These are phyloP conservation scores for Bergia sp. DNA, from an alignment of 92 coral and sea anemone species.

Conservation along the genomic window DNA sequence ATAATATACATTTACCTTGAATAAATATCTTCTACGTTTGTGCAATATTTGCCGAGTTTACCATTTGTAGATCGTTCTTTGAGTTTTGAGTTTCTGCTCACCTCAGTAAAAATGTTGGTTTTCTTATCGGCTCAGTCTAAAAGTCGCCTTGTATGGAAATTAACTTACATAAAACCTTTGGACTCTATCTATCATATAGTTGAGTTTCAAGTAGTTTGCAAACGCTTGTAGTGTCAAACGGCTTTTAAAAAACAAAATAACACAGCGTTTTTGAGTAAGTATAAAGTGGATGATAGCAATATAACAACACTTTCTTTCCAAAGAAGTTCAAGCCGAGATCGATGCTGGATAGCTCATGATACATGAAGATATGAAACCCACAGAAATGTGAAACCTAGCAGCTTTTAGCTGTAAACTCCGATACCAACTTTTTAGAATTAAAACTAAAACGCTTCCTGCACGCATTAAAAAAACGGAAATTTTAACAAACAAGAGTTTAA, in stretches of 20 bases:
- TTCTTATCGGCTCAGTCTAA: constrained; percentile 7
- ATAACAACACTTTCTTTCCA: neutral
- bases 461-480: constrained; percentile 8
- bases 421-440: neutral
- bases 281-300: neutral
- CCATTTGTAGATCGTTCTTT: neutral
- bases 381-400: neutral
- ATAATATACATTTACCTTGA: constrained; percentile 6
- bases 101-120: neutral
- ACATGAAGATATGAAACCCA: neutral
- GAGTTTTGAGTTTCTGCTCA: neutral
- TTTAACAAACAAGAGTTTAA: neutral
- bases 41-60: neutral
- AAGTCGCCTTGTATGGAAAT: constrained; percentile 7
- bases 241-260: no score
- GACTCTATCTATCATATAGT: neutral
- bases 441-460: neutral
- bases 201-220: neutral
- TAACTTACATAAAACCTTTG: neutral
- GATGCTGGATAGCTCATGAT: neutral
- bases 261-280: neutral
- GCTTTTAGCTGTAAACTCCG: neutral
- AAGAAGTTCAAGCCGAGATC: neutral
- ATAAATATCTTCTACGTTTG: constrained; percentile 4
- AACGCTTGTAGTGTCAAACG: neutral